Evolutionary conservation across 2,797 vertebrate species (phyloP), one percentile per base, ranked within the genome.

Genomic region (Premnoplex brunnescens): DNA sequence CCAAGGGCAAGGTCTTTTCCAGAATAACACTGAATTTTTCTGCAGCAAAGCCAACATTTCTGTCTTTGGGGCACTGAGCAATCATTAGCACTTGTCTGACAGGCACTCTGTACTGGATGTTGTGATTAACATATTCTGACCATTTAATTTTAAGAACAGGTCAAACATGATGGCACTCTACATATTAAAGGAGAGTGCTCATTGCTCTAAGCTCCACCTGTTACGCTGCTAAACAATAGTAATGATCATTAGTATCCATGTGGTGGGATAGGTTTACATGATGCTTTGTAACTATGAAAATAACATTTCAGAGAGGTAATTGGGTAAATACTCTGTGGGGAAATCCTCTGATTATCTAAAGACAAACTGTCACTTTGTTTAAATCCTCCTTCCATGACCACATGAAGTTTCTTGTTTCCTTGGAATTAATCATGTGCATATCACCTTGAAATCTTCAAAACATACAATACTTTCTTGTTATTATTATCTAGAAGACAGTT

Each of bases 1-100:
- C 94, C 85, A 52, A 67, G 63, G 91, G 95, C 92, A 93, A 96
- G 93, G 94, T 91, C 83, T 94, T 44, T 59, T 76, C 79, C 71
- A 64, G 52, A 95, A 71, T 48, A 86, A 81, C 20, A 56, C 52
- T 0, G 0, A 24, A 63, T 85, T 92, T 89, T 79, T 79, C 46
- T 52, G 32, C 26, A 69, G 83, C 74, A 79, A 73, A 94, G 66
- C 63, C 36, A 69, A 63, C 74, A 54, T 85, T 48, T 71, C 63
- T 93, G 85, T 85, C 86, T 93, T 86, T 73, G 44, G 76, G 90
- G 83, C 67, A 73, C 62, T 23, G 14, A 62, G 59, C 88, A 60
- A 19, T 89, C 27, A 2, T 81, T 64, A 68, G 89, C 69, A 32
- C 73, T 77, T 55, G n/a, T 41, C 59, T 78, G 88, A 76, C 85